Evolutionary conservation across 2,888 invertebrate species (phyloP).

Genomic region (Calephelis perditalis): DNA sequence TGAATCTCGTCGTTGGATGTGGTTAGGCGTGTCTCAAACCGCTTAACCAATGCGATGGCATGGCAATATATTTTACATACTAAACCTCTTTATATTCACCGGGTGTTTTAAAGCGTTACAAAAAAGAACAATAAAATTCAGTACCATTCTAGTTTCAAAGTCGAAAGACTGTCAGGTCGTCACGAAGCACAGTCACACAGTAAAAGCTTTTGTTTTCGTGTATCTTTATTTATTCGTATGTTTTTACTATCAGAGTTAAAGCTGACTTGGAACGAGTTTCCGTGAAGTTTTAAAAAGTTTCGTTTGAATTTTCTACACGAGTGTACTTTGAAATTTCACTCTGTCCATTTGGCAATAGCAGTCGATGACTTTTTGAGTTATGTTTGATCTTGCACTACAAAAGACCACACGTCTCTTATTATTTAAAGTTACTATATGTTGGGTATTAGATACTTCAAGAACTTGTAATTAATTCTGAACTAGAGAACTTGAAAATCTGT

Average conservation of each 20-base stretch:
- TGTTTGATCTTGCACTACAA: background rate
- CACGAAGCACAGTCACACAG: slow-evolving; percentile 3
- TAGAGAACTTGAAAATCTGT: no score
- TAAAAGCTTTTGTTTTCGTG: slow-evolving; percentile 16
- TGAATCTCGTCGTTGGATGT: no score
- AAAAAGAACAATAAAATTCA: no score
- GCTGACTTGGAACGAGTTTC: slow-evolving; percentile 15
- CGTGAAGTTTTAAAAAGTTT: slow-evolving; percentile 8
- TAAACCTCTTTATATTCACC: no score
- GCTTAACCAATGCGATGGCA: no score
- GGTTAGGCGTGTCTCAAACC: no score
- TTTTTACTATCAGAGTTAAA: slow-evolving; percentile 13
- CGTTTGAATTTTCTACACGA: slow-evolving; percentile 7
- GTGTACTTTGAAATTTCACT: slow-evolving; percentile 12
- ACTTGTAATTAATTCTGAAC: no score
- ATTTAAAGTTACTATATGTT: no score
- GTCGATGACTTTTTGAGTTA: background rate
- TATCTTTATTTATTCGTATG: slow-evolving; percentile 14
- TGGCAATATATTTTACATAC: no score
- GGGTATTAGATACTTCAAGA: no score
- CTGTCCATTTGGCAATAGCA: background rate
- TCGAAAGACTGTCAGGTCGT: background rate
- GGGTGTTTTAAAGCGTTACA: no score
- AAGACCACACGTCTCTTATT: no score
- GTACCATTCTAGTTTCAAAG: slow-evolving; percentile 10